Base-by-base conservation (phyloP, 64 coral and sea anemone genomes). In the Astreopora myriophthalma region DNA sequence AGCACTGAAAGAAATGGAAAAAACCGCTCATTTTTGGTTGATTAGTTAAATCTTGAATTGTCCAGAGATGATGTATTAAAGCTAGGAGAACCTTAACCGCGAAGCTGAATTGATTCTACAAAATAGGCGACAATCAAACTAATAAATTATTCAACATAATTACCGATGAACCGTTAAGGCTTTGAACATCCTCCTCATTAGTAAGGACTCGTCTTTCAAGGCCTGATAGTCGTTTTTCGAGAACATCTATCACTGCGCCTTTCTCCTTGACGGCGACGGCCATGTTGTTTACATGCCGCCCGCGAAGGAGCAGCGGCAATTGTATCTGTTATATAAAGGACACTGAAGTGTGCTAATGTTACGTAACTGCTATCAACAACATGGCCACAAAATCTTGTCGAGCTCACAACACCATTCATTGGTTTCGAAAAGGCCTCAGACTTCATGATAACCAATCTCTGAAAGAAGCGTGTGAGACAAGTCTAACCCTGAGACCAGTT, bases 101-200 rank as follows among this genome's bases (percentile, higher is more conserved):
- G 17, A 19, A 73, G 30, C 4, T 33, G 2, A 33, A 44, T 20
- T 34, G 3, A 17, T 5, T 64, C 22, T 5, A n/a, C 34, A 6
- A 24, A 34, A 12, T 24, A 33, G 49, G 57, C n/a, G n/a, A 6
- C 2, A 1, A 64, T 37, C 20, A 8, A 28, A 58, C 20, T 5
- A 64, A 12, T 10, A 65, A 28, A 83, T 35, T 10, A 11, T 34
- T 49, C 44, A 77, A n/a, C 22, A 3, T 37, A 73, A 48, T 80
- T 90, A 96, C 95, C 81, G 95, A 96, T 87, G 90, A 76, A 37
- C 85, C 89, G 24, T 96, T 80, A 55, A 94, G 89, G 23, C 73
- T 87, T 26, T 52, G 71, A 17, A 96, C 31, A 74, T 96, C 91
- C 61, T 94, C 80, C n/a, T 96, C 87, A 30, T 69, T 96, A 30